Percentiles rank a stretch among this genome's conserved stretches.
phyloP scores from a whole-genome alignment of 1,140 invertebrate species.

The Pogonomyrmex californicus region DNA sequence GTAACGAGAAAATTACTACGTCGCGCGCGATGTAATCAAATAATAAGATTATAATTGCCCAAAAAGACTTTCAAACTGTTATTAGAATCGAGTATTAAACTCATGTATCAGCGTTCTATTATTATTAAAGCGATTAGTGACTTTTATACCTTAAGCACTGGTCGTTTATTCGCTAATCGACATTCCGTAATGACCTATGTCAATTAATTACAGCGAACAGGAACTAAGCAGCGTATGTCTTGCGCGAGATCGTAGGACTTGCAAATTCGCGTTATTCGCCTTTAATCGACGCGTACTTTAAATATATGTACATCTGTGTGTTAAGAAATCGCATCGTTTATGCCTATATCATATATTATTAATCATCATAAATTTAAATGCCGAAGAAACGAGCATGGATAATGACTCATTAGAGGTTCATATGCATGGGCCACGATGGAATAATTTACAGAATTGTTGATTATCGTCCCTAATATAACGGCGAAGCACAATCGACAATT shows the following conservation, averaged over 20 bases:
- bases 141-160: neutral
- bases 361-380: conserved; percentile 46
- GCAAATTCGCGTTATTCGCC: neutral
- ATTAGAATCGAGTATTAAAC: neutral
- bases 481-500: conserved; percentile 6
- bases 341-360: conserved; percentile 37
- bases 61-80: neutral
- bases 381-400: neutral
- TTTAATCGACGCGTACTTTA: conserved; percentile 2
- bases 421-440: neutral
- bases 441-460: conserved; percentile 15
- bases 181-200: neutral
- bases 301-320: neutral
- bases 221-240: neutral
- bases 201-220: conserved; percentile 26
- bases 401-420: conserved; percentile 28
- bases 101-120: neutral
- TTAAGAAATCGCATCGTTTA: neutral
- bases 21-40: neutral
- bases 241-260: conserved; percentile 13
- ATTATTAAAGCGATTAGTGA: neutral
- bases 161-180: neutral
- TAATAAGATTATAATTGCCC: neutral
- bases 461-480: neutral
- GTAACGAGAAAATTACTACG: neutral